Evolutionary conservation across 2,888 invertebrate species (phyloP), one percentile per base, ranked within the genome.

Genomic region (Hemithea aestivaria): DNA sequence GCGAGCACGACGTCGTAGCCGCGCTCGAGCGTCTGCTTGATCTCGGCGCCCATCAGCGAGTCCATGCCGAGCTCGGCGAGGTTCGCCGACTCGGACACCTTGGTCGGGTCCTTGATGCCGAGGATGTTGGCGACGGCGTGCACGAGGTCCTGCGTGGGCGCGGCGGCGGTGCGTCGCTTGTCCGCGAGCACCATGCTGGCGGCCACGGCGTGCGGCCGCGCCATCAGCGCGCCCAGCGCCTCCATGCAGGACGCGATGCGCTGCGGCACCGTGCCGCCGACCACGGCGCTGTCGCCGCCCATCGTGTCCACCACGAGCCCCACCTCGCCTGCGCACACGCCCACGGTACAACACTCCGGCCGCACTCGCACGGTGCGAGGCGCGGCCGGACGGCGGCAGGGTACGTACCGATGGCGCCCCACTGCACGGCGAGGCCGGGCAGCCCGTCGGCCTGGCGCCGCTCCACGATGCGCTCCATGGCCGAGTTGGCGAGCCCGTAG

Each of bases 1-100:
- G 94, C 93, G 45, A 99, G 88, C 10, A 95, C 92, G 40, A 98
- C 83, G 76, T 99, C 98, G 82, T 94, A 97, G 65, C 94, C 95
- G 38, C 97, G 90, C 76, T 98, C 98, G 35, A 98, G 84, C 0
- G 96, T 95, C 82, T 98, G 98, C 76, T 98, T 98, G 66, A 99
- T 97, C 89, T 99, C 99, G 1, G 99, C 97, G 27, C 98, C 98
- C 99, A 99, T 99, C 53, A 99, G 87, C 1, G 98, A 98, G 74
- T 99, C 99, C 93, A 99, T 96, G 45, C 99, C 99, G 24, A 99
- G 90, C 76, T 99, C 99, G 16, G 96, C 96, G 27, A 99, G 87
- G 25, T 93, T 94, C 2, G 94, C 91, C 16, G 90, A 89, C 24
- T 91, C 89, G 45, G 95, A 72, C 20, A 98, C 90, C 46, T 93